Conservation (phyloP, 2,113 vertebrate species). For the Elaphurus davidianus region DNA sequence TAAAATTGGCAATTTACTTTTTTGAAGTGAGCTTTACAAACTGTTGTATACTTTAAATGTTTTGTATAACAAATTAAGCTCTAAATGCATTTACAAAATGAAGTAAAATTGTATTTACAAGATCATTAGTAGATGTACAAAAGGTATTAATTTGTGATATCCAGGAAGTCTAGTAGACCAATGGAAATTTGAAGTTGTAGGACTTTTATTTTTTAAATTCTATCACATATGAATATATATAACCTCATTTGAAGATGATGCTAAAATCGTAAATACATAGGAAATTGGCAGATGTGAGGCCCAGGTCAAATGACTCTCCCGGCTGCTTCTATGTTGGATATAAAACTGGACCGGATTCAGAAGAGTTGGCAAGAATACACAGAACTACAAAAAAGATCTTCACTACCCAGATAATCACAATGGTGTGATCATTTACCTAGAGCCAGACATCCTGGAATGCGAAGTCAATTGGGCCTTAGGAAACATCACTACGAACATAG, state of each 20-base stretch:
- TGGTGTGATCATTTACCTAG: not conserved
- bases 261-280: not conserved
- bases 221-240: not conserved
- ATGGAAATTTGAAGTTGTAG: constrained; percentile 21
- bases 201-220: not conserved
- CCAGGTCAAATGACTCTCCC: not conserved
- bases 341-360: not conserved
- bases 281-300: not conserved
- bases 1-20: not conserved
- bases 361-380: not conserved
- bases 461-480: not conserved
- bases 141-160: not conserved
- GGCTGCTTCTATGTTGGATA: not conserved
- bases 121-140: not conserved
- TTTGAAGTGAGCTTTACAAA: not conserved
- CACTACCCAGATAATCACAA: not conserved
- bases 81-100: constrained; percentile 16
- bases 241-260: not conserved
- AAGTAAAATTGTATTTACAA: not conserved
- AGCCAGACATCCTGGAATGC: not conserved
- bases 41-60: not conserved
- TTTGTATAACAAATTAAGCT: constrained; percentile 19
- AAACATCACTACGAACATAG: not conserved
- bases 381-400: not conserved
- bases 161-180: not conserved